phyloP scores from a whole-genome alignment of 2,113 vertebrate species.

The Falco punctatus region DNA sequence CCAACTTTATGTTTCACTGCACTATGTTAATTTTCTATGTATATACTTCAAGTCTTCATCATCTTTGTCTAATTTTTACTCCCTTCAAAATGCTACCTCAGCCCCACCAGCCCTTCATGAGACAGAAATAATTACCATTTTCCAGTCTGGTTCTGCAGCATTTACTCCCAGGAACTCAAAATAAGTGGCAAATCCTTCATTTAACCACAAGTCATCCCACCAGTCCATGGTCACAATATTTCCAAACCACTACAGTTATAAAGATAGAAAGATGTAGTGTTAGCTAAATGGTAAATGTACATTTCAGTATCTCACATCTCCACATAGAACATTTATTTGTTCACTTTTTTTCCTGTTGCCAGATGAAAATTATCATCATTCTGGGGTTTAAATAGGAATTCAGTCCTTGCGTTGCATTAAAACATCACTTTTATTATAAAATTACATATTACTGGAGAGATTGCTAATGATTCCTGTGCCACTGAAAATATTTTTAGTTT shows the following conservation, averaged over 20 bases:
- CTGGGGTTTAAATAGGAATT: background rate
- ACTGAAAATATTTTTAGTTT: conserved; percentile 41
- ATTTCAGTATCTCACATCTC: background rate
- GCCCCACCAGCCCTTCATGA: background rate
- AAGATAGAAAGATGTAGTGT: background rate
- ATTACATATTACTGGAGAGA: background rate
- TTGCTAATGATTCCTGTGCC: conserved; percentile 17
- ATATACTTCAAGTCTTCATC: background rate
- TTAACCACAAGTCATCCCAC: conserved; percentile 99
- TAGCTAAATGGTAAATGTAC: background rate
- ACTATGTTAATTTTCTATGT: background rate
- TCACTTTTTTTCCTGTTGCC: background rate
- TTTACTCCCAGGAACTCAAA: conserved; percentile 91
- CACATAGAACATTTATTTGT: background rate
- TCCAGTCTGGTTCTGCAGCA: conserved; percentile 79
- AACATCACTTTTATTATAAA: conserved; percentile 17
- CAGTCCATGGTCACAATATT: conserved; percentile 98
- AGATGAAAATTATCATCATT: conserved; percentile 25
- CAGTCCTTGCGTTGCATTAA: background rate
- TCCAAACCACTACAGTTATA: conserved; percentile 91
- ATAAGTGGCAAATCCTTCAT: conserved; percentile 96
- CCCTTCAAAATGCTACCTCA: background rate
- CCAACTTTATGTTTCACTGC: background rate
- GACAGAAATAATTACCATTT: conserved; percentile 84
- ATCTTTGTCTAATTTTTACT: background rate